Evolutionary conservation across 2,113 vertebrate genomes (phyloP), one percentile per base, ranked within the genome.

Genomic region (Echinops telfairi): DNA sequence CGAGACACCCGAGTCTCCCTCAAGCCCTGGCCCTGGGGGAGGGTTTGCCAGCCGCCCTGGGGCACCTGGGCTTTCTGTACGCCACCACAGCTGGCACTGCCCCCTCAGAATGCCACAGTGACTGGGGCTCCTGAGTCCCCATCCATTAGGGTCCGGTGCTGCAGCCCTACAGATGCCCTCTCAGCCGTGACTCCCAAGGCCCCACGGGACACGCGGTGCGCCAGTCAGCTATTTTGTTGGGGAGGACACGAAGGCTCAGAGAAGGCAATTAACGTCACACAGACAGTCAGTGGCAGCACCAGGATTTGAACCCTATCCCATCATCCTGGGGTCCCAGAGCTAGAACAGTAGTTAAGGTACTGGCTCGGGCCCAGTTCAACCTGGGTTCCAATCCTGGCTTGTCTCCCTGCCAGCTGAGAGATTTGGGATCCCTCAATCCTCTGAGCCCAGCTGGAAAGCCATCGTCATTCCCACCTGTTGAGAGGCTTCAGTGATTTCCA

Each of bases 171-270:
- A 31, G 47, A 53, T 0, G 9, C 9, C 68, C n/a, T 78, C 62
- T 23, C 7, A 33, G 22, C 40, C 14, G 10, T 22, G 88, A 29
- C 1, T 29, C 40, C 38, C 36, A 16, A 6, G 53, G 29, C n/a
- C 38, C 58, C 43, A 6, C 2, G 31, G 77, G 62, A 78, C 81
- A 53, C n/a, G 27, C 58, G 29, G 1, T 25, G 60, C 53, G 33
- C 7, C 14, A 4, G 75, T 7, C 14, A 6, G 75, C 78, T 15
- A 58, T 17, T 86, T 77, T 36, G 79, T 81, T 27, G 29, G 88
- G 31, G 23, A 87, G 43, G 53, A 83, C 87, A 76, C 16, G 6
- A 29, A 73, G 82, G 77, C 66, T 89, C 87, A 86, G 82, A 92
- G 71, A 12, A 76, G 73, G 77, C 38, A 79, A 27, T 33, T 75